Conservation (phyloP, 2,797 vertebrate genomes). For the Neomorphus geoffroyi region DNA sequence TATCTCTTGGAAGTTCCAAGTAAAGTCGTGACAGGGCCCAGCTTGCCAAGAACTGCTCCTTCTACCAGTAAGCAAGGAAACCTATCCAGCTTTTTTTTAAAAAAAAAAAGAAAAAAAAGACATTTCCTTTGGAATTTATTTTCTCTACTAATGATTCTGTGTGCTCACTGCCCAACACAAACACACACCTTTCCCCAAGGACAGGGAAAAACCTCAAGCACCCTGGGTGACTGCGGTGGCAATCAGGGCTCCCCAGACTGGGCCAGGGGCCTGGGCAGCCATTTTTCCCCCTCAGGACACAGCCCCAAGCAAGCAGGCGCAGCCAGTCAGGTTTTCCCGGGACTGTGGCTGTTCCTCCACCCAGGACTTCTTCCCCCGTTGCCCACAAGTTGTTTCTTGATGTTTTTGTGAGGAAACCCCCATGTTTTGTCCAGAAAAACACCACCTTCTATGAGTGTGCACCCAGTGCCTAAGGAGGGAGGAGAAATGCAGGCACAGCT, state of each 20-base stretch:
- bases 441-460: rapidly evolving
- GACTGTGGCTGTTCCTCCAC: background rate
- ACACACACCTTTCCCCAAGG: slow-evolving; percentile 47
- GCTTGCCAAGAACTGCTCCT: slow-evolving; percentile 51
- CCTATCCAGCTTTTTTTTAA: background rate
- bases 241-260: rapidly evolving
- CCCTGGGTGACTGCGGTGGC: background rate
- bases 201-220: background rate
- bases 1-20: slow-evolving; percentile 51
- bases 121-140: slow-evolving; percentile 9
- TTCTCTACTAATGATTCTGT: background rate
- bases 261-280: rapidly evolving
- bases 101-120: background rate
- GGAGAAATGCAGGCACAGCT: rapidly evolving
- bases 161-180: slow-evolving; percentile 44
- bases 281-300: background rate
- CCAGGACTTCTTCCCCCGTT: rapidly evolving
- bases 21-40: slow-evolving; percentile 37
- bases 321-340: rapidly evolving
- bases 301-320: no score
- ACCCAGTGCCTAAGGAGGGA: rapidly evolving
- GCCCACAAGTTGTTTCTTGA: rapidly evolving
- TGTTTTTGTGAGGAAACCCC: background rate
- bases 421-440: background rate
- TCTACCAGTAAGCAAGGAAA: slow-evolving; percentile 58